Evolutionary conservation across 1,140 invertebrate species (phyloP).

Genomic region (Cydia fagiglandana): DNA sequence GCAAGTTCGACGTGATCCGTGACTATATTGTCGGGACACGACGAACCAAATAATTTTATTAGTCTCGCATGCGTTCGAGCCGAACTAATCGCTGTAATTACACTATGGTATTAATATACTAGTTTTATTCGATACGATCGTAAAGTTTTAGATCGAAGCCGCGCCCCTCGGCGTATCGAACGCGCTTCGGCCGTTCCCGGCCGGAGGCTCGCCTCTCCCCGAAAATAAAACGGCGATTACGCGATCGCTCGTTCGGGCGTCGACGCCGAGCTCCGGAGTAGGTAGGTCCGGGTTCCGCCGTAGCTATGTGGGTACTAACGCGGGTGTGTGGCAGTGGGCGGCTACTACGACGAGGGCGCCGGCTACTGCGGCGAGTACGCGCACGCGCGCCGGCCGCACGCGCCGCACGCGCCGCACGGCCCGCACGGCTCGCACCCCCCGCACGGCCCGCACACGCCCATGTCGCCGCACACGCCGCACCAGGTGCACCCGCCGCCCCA

Average conservation of each 20-base stretch:
- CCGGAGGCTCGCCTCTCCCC: neutral
- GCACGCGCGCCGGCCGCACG: conserved; percentile 75
- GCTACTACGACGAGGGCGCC: conserved; percentile 75
- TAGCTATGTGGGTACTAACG: conserved; percentile 49
- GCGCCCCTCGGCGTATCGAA: neutral
- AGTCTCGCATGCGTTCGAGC: conserved; percentile 22
- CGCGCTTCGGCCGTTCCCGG: neutral
- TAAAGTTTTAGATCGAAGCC: conserved; percentile 16
- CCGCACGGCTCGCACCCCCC: conserved; percentile 60
- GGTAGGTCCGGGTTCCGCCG: conserved; percentile 52
- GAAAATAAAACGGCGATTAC: neutral
- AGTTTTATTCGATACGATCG: neutral
- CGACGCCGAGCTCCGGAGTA: conserved; percentile 42
- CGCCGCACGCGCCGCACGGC: conserved; percentile 68
- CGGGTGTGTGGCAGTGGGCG: conserved; percentile 77
- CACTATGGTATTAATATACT: conserved; percentile 1
- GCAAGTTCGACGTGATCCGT: conserved; percentile 9
- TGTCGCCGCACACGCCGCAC: conserved; percentile 35
- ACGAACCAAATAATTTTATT: neutral
- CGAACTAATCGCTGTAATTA: conserved; percentile 26
- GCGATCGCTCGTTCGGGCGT: conserved; percentile 26
- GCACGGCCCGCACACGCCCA: conserved; percentile 50
- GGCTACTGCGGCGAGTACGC: conserved; percentile 76
- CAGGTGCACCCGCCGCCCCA: conserved; percentile 47
- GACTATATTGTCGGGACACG: conserved; percentile 2